Evolutionary conservation across 2,113 vertebrate genomes (phyloP).

Genomic region (Glaucidium brasilianum): DNA sequence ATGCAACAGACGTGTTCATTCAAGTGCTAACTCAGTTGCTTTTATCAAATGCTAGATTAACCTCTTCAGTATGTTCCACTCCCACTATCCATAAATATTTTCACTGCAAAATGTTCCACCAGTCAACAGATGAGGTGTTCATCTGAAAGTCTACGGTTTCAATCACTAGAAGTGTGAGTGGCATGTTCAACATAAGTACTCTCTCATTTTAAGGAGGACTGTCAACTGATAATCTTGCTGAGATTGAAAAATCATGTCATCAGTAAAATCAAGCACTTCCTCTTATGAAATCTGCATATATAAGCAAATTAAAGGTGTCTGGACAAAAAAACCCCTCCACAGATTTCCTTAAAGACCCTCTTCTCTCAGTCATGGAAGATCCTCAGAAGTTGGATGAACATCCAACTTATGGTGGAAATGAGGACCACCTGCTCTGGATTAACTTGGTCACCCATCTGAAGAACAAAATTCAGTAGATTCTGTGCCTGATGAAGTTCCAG

Average conservation of each 20-base stretch:
- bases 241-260: neutral
- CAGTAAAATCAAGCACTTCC: neutral
- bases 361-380: neutral
- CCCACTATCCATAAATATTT: neutral
- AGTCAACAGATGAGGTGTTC: neutral
- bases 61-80: neutral
- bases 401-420: neutral
- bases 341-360: neutral
- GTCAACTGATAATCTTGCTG: neutral
- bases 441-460: neutral
- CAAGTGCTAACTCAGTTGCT: neutral
- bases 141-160: neutral
- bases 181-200: neutral
- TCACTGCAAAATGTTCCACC: neutral
- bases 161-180: neutral
- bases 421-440: neutral
- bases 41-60: neutral
- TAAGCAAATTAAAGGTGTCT: neutral
- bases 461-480: neutral
- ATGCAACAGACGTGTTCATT: neutral
- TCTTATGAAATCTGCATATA: neutral
- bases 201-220: neutral
- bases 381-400: neutral
- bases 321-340: neutral
- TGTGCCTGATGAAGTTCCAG: neutral